Base-by-base conservation (phyloP, 2,113 vertebrate genomes). In the Pardalotus punctatus region DNA sequence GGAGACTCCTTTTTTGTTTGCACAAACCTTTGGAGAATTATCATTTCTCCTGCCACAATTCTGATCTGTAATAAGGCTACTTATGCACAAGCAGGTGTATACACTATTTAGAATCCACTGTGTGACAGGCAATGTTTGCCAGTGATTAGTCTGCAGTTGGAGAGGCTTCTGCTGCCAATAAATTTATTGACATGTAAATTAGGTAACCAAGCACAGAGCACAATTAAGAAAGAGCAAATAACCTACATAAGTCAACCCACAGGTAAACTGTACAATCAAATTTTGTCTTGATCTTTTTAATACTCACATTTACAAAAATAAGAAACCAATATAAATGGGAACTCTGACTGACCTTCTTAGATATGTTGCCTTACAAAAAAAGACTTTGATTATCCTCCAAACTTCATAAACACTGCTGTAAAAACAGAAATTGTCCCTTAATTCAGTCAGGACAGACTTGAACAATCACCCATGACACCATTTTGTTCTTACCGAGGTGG, bases 121-220 rank as follows among this genome's bases (percentile, higher is more conserved):
- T 38, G 33, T 66, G 56, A 60, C 69, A 83, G 42, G 38, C 6
- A 14, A 74, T 22, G 23, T 19, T 91, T 81, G 25, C 50, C 35
- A 88, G 53, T 58, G 29, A 90, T 87, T 66, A 90, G 57, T 92
- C 58, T 87, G 74, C 57, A 83, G 28, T 47, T 81, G 40, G 36
- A 93, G 33, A 82, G 54, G 18, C 11, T 93, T 94, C 67, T 72
- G 40, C 40, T 3, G 3, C 45, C 62, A 74, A 80, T 47, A 76
- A 83, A 93, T 82, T 69, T 86, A 70, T 47, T 73, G 64, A 61
- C n/a, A 60, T 60, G 48, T 40, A 94, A 92, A 90, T 94, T 81
- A 94, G 61, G n/a, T n/a, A 84, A 66, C 43, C 64, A 81, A 91
- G 31, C 29, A 60, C 56, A 88, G 24, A 90, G 12, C 5, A 81